Conservation (phyloP, 2,113 vertebrate genomes). For the Urocolius indicus region DNA sequence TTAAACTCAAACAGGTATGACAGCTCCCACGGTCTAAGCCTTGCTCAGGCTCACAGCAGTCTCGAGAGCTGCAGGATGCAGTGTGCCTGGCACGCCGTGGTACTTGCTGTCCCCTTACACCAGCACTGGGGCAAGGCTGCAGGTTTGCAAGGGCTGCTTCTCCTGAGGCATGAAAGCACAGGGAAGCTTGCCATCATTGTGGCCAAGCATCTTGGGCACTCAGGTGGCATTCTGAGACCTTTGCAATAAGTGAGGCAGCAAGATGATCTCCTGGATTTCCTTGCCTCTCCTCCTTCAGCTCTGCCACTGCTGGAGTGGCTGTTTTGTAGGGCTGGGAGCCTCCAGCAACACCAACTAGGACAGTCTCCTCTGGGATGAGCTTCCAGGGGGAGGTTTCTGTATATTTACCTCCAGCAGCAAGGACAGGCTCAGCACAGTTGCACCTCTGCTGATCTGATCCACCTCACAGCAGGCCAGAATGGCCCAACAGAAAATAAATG, state of each 20-base stretch:
- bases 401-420: not conserved
- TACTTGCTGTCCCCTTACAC: not conserved
- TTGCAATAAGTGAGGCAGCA: not conserved
- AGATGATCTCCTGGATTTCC: not conserved
- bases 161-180: not conserved
- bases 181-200: not conserved
- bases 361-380: rapidly evolving
- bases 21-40: not conserved
- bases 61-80: not conserved
- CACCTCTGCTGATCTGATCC: not conserved
- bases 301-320: rapidly evolving
- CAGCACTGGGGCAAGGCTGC: not conserved
- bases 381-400: not conserved
- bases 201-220: not conserved
- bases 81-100: rapidly evolving
- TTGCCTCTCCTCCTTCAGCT: not conserved
- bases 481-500: not conserved
- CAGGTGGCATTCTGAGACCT: not conserved
- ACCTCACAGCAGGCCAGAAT: not conserved
- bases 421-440: not conserved
- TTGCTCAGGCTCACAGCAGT: not conserved
- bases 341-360: not conserved
- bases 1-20: not conserved
- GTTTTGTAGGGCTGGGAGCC: not conserved
- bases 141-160: not conserved